Evolutionary conservation across 2,888 invertebrate genomes (phyloP), one percentile per base, ranked within the genome.

Genomic region (Euphydryas editha): DNA sequence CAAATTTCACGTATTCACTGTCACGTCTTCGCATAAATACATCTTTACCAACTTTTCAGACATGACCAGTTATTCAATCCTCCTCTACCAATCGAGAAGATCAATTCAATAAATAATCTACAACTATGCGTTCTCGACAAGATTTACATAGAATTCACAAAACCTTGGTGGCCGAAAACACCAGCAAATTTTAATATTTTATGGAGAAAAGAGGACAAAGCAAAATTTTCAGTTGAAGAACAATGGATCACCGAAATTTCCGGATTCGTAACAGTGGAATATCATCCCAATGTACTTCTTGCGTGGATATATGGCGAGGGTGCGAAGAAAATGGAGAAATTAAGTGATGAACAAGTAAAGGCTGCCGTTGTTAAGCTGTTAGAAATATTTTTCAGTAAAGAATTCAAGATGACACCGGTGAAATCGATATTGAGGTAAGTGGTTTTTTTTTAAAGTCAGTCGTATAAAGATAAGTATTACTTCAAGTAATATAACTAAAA

Each of bases 41-140:
- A 30, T 30, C 8, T 42, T 21, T 15, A 61, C 56, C 67, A 60
- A n/a, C 15, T n/a, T 85, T 80, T 11, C 75, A 93, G 93, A 70
- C 90, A 94, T 73, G 72, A 75, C 1, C 79, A 87, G 30, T 81
- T 95, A n/a, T 96, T 96, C 80, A 86, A 83, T 56, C 95, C 95
- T 0, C 75, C 87, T 15, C 82, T 96, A 24, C 93, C 95, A 4
- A 73, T 78, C 2, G 81, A 82, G 44, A 95, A 95, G 84, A 79
- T 93, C 1, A 88, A 85, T 66, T 86, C 94, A 11, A 95, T 95
- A 72, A 84, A 94, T 78, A 93, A 93, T 63, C 83, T 96, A n/a
- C 94, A 93, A 37, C 93, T 95, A 72, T 95, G 95, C 24, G 90
- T 94, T 13, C 93, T 95, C 1, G 94, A 95, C 78, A 96, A 96